Evolutionary conservation across 1,140 invertebrate genomes (phyloP), one percentile per base, ranked within the genome.

Genomic region (Neotoxoptera formosana): DNA sequence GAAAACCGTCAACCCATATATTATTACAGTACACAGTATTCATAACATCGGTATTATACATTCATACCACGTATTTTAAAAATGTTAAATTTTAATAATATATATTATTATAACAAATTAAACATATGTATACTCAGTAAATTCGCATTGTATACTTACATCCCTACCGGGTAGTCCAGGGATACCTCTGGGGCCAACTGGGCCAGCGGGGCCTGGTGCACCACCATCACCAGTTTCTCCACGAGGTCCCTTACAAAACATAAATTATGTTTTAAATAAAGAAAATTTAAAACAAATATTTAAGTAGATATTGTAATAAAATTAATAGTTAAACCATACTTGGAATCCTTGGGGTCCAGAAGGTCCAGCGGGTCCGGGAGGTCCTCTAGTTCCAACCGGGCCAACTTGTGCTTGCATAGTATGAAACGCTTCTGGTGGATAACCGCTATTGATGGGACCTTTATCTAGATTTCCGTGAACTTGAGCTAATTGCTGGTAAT

Each of bases 371-470:
- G 96, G 95, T 84, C 96, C 96, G 95, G 96, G 96, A 93, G 96
- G 95, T 94, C 97, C 97, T 95, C 97, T 95, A 7, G 97, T 96
- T 86, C 97, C 97, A 17, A 97, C 96, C 36, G 97, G 96, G 25
- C 97, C 97, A 30, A 97, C 96, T 95, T 97, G 96, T 41, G 97
- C 97, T 95, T 98, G 97, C 94, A 98, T 95, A 95, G 97, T 98
- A 93, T 97, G 96, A 94, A 97, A 97, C 7, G 97, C 96, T 94
- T 97, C 97, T 8, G 96, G 96, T 83, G 95, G 95, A 90, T 93
- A 94, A 81, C 95, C 96, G 20, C 95, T 95, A 34, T 93, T 93
- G 0, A 93, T 84, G 7, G 97, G 97, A 34, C 97, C 97, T 95
- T 98, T 98, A 94, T 98, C 97, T 17, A 96, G 96, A 84, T 96